Evolutionary conservation across 2,113 vertebrate species (phyloP).

Genomic region (Orthonyx spaldingii): DNA sequence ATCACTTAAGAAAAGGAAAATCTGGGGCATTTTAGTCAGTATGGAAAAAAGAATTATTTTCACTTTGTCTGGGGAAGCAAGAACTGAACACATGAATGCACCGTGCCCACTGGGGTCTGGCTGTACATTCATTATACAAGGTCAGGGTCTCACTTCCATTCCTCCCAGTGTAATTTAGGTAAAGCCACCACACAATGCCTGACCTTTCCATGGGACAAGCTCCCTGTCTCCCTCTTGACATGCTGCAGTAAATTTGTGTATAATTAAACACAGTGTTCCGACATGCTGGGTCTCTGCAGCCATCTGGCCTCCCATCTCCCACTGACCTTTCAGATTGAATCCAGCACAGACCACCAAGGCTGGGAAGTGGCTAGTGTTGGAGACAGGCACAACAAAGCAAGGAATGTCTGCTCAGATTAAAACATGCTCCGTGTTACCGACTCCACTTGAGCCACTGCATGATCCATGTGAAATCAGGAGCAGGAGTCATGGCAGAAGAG

Average conservation of each 20-base stretch:
- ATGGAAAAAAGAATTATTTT: neutral
- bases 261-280: constrained; percentile 70
- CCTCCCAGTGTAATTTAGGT: constrained; percentile 60
- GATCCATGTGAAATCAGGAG: neutral
- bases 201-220: constrained; percentile 64
- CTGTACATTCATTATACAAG: constrained; percentile 61
- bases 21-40: neutral
- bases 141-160: constrained; percentile 54
- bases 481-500: neutral
- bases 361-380: neutral
- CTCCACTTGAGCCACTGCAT: no score
- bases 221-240: constrained; percentile 58
- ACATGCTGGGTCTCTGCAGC: constrained; percentile 2
- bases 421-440: neutral
- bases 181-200: constrained; percentile 46
- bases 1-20: neutral
- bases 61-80: neutral
- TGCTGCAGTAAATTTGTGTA: constrained; percentile 67
- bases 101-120: neutral
- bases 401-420: constrained; percentile 3
- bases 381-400: neutral
- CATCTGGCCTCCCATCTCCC: constrained; percentile 14
- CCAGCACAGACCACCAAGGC: constrained; percentile 6
- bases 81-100: constrained; percentile 20
- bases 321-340: constrained; percentile 64